Evolutionary conservation across 2,888 invertebrate genomes (phyloP), one percentile per base, ranked within the genome.

Genomic region (Troides aeacus): DNA sequence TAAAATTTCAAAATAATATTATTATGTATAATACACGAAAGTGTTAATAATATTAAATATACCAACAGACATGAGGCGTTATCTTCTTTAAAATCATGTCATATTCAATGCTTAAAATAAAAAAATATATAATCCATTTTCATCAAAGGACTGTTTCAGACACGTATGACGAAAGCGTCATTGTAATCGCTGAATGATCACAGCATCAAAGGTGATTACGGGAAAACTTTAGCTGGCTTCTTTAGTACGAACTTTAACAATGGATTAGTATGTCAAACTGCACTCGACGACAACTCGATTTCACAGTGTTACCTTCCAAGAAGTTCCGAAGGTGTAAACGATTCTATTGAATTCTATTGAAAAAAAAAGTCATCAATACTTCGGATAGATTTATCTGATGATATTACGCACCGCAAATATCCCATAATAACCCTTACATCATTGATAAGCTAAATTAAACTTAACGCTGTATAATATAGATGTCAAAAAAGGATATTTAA

Each of bases 251-350:
- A 24, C 71, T 75, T 64, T 71, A 72, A 77, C 77, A 82, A 84
- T 81, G 78, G 79, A 84, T 84, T 84, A 85, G 85, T 77, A 87
- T 85, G 80, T 86, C 78, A 73, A 83, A 76, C 75, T 79, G 82
- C 84, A 86, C 82, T 83, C 82, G 90, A 86, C 81, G 87, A 89
- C 87, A 87, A 81, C 79, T 82, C 77, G 76, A 84, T 89, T 85
- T 85, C 83, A 86, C 76, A 78, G 80, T 73, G 76, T 59, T 79
- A 76, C 85, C 84, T 90, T 89, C 90, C 79, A 53, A 81, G 89
- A 90, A 87, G 73, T 77, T 72, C 62, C 74, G 73, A 75, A 86
- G 87, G 86, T 87, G 87, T 84, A 86, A 88, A 86, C 81, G 84
- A 82, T 76, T 81, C 81, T 82, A 85, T 86, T 82, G 77, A 83